Conservation (phyloP, 2,888 invertebrate genomes). For the Electrophaes corylata region DNA sequence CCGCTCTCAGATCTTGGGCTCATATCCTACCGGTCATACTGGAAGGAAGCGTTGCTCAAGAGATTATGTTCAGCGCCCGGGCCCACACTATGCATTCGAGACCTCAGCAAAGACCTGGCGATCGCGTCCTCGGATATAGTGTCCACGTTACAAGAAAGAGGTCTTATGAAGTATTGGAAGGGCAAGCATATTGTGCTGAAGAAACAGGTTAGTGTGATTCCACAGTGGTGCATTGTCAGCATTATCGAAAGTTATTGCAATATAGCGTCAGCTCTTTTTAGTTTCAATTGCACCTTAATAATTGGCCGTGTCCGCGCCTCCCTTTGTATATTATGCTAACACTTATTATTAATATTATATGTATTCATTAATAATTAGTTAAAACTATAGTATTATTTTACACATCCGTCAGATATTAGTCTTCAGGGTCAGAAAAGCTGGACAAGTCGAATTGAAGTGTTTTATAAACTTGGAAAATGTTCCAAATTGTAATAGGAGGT, state of each 20-base stretch:
- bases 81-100: constrained; percentile 95
- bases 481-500: constrained; percentile 87
- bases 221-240: constrained; percentile 4
- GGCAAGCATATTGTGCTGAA: constrained; percentile 98
- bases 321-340: background rate
- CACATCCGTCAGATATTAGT: too few relatives aligned
- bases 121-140: constrained; percentile 99
- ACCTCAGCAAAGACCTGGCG: constrained; percentile 94
- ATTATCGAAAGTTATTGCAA: background rate
- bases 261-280: background rate
- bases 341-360: too few relatives aligned
- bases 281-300: too few relatives aligned
- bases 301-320: background rate
- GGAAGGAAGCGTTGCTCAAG: constrained; percentile 98
- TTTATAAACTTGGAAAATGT: background rate
- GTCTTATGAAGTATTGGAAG: constrained; percentile 99
- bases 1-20: constrained; percentile 98
- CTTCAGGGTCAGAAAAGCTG: too few relatives aligned
- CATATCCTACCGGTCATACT: constrained; percentile 98
- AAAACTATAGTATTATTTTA: too few relatives aligned
- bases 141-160: constrained; percentile 97
- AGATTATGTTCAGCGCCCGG: constrained; percentile 95
- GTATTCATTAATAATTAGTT: too few relatives aligned
- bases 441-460: too few relatives aligned
- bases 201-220: constrained; percentile 88